Conservation (phyloP, 1,140 invertebrate genomes). For the Danaus melanippus region DNA sequence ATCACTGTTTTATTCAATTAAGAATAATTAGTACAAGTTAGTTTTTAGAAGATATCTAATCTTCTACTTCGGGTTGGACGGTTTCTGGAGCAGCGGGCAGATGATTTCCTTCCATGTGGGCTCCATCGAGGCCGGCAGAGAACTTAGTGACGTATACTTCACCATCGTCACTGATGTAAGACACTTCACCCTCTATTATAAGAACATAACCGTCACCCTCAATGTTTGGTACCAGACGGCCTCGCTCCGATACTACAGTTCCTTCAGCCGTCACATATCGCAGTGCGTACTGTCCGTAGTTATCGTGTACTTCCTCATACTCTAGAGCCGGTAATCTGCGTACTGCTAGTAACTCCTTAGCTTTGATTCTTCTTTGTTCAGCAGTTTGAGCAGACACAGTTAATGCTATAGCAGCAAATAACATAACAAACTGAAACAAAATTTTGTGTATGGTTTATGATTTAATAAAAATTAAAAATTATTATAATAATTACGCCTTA, state of each 20-base stretch:
- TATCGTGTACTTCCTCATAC: constrained; percentile 48
- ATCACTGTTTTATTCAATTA: too few relatives aligned
- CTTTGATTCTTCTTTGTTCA: too few relatives aligned
- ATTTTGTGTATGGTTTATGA: too few relatives aligned
- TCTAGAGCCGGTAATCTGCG: constrained; percentile 29
- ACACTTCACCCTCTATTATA: constrained; percentile 40
- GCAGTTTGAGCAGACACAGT: too few relatives aligned
- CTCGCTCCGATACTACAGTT: constrained; percentile 45
- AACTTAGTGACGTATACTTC: constrained; percentile 48
- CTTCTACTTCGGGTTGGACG: too few relatives aligned
- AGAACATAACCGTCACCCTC: constrained; percentile 44
- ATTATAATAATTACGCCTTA: too few relatives aligned
- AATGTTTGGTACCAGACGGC: constrained; percentile 38
- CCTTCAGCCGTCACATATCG: constrained; percentile 57
- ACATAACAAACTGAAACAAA: too few relatives aligned
- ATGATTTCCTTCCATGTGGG: constrained; percentile 33
- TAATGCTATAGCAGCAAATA: too few relatives aligned
- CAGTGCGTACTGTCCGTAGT: constrained; percentile 55
- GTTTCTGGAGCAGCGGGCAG: constrained; percentile 7
- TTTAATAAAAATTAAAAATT: too few relatives aligned
- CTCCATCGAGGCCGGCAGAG: constrained; percentile 50
- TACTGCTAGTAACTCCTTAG: constrained; percentile 4
- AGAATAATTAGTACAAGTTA: too few relatives aligned
- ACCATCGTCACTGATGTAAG: constrained; percentile 45
- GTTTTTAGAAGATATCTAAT: too few relatives aligned